Percentiles rank a stretch among this genome's conserved stretches.
Evolutionary conservation across 2,888 invertebrate genomes (phyloP).

Genomic region (Sabatieria punctata): DNA sequence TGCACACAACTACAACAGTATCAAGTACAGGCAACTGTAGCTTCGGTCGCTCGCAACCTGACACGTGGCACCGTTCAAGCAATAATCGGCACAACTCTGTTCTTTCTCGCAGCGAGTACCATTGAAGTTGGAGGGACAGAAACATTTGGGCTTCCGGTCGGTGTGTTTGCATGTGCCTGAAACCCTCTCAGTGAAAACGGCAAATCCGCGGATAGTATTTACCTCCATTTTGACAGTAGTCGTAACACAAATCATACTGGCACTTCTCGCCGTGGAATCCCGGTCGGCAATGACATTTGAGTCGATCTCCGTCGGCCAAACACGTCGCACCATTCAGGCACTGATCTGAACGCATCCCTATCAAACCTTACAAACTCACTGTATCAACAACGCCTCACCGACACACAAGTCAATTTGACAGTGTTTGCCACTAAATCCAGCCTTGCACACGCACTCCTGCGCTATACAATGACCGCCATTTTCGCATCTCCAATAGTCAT

Average conservation of each 20-base stretch:
- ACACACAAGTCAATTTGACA: constrained; percentile 6
- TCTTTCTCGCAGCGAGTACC: constrained; percentile 7
- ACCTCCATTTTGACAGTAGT: constrained; percentile 46
- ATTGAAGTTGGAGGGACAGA: constrained; percentile 6
- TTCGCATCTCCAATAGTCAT: constrained; percentile 36
- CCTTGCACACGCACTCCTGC: not conserved
- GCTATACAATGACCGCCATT: constrained; percentile 46
- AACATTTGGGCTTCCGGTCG: constrained; percentile 1
- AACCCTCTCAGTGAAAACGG: not conserved
- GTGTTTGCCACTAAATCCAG: constrained; percentile 1
- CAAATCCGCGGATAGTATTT: constrained; percentile 10
- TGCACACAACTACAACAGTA: too few relatives aligned
- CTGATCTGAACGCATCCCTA: not conserved
- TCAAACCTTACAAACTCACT: too few relatives aligned
- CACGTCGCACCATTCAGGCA: constrained; percentile 11
- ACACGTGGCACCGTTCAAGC: constrained; percentile 6
- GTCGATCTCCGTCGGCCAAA: constrained; percentile 6
- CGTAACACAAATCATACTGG: constrained; percentile 19
- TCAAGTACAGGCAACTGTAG: constrained; percentile 7
- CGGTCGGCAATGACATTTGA: constrained; percentile 42
- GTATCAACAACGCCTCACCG: too few relatives aligned
- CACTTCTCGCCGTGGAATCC: constrained; percentile 20
- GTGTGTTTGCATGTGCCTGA: constrained; percentile 6
- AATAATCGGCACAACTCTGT: constrained; percentile 10
- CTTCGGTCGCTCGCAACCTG: not conserved